Evolutionary conservation across 2,888 invertebrate genomes (phyloP).

Genomic region (Boloria selene): DNA sequence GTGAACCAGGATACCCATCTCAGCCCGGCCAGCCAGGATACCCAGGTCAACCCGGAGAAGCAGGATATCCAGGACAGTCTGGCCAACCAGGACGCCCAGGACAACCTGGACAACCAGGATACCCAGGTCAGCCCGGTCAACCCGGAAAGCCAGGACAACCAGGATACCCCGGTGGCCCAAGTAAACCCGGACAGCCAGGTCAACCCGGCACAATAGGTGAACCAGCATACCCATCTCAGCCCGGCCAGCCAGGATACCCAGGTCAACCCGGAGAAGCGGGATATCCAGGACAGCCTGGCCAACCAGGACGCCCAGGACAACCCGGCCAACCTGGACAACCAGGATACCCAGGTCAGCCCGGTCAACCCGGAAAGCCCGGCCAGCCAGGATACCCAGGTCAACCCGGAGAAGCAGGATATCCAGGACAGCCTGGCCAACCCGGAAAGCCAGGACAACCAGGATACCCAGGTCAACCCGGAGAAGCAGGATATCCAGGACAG

Average conservation of each 20-base stretch:
- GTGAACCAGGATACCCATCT: conserved; percentile 45
- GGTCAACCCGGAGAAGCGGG: no score
- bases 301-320: no score
- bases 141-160: conserved; percentile 48
- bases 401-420: no score
- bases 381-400: background rate
- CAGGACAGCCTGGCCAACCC: no score
- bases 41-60: conserved; percentile 62
- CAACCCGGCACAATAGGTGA: conserved; percentile 68
- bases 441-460: no score
- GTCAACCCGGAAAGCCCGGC: conserved; percentile 24
- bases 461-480: no score
- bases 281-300: no score
- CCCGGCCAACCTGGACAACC: no score
- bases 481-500: no score
- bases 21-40: conserved; percentile 59
- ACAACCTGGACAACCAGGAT: conserved; percentile 49
- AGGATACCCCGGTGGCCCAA: conserved; percentile 70
- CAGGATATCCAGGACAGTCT: conserved; percentile 41
- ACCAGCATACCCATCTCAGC: conserved; percentile 41
- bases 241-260: conserved; percentile 36
- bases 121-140: conserved; percentile 40
- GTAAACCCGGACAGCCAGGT: conserved; percentile 42
- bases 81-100: conserved; percentile 49
- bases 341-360: conserved; percentile 5